Base-by-base conservation (phyloP, 1,140 invertebrate genomes). In the Chironomus striatipennis region DNA sequence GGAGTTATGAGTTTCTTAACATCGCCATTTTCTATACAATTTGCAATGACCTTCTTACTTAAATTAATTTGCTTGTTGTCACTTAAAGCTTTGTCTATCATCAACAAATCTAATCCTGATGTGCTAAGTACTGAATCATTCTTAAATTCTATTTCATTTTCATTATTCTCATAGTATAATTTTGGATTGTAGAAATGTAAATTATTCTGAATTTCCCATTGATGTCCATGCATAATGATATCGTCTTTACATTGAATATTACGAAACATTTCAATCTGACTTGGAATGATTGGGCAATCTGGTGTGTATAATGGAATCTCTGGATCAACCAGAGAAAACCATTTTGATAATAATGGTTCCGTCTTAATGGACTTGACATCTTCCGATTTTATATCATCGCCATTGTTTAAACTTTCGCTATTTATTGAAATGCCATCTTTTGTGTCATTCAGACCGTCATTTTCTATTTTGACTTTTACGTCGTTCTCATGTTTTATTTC, bases 191-290 rank as follows among this genome's bases (percentile, higher is more conserved):
- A 79, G 74, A 87, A 81, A 67, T 87, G 85, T 42, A 86, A 78
- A 75, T 87, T 87, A 73, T 87, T 87, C 0, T 85, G 85, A 10
- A 87, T 83, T 75, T 87, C 86, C 86, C 86, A 87, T 12, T 85
- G 84, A 79, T 87, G 85, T 0, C 86, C 86, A 77, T 87, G 86
- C 24, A 83, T 81, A 75, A 85, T 78, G 0, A 86, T 77, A 8
- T 85, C 81, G 42, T 85, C 83, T 0, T 81, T 80, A 75, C 86
- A 87, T 15, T 79, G 78, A 18, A 82, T 78, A 74, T 78, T 82
- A 12, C 80, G 78, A 75, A 77, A 81, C 47, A 73, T 77, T 4
- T 75, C 70, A 74, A 82, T 78, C 7, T 80, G 67, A 20, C 18
- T 75, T 78, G 10, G 78, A 76, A 8, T 76, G 47, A 73, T 72